Base-by-base conservation (phyloP, 2,888 invertebrate species). In the Linnaemya tessellans region DNA sequence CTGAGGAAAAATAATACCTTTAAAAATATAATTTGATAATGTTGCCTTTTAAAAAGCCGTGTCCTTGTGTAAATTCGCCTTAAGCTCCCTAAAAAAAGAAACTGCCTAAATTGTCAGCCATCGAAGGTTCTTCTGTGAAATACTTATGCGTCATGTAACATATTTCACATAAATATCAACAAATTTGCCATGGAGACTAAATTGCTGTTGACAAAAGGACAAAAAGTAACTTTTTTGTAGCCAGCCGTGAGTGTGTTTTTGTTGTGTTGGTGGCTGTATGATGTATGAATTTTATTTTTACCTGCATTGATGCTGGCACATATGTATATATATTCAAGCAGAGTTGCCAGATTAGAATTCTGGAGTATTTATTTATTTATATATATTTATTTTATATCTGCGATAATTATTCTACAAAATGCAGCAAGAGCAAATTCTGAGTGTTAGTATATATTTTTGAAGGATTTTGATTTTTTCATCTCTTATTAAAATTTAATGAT, bases 161-260 rank as follows among this genome's bases (percentile, higher is more conserved):
- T 35, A 15, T 51, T 18, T 1, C 13, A 68, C 15, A 46, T 46
- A n/a, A 46, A 46, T 22, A 71, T 73, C 20, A 73, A 58, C 43
- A 73, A 22, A 46, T 73, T 35, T 60, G 18, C 60, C 2, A 46
- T 35, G 46, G 30, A 46, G 25, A 43, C 58, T 30, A 20, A 13
- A 73, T 73, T 46, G 30, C 46, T 46, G 51, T 49, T 58, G 1
- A 30, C 30, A 30, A 30, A 30, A 11, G 20, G 18, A 58, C 11
- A 56, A 56, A 25, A 43, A 11, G 4, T 38, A 38, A 10, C 30
- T 30, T 30, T 46, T 67, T 67, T 15, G 38, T 46, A 7, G 8
- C 18, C 7, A 20, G 38, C 18, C 41, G 46, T 46, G 18, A 35
- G 30, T 41, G 8, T 41, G 20, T 30, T 43, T 13, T 8, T 73